These are phyloP conservation scores for Lycaena phlaeas DNA, from an alignment of 2,888 invertebrate species.

Conservation along the genomic window DNA sequence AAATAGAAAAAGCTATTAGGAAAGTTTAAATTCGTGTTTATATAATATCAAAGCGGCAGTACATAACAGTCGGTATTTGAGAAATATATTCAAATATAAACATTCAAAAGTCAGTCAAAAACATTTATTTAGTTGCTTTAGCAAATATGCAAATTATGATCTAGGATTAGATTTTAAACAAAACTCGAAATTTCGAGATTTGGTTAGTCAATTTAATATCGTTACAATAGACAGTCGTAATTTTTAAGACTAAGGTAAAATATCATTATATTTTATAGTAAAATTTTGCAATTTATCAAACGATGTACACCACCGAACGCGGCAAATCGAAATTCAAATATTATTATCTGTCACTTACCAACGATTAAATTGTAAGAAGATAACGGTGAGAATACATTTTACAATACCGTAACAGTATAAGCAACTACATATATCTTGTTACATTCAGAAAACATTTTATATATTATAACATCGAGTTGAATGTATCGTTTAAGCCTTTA, in stretches of 20 bases:
- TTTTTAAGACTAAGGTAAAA: not conserved
- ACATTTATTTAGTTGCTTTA: not conserved
- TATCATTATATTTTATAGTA: not conserved
- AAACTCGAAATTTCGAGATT: not conserved
- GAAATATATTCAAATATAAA: slow-evolving; percentile 12
- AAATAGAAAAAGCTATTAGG: slow-evolving; percentile 10
- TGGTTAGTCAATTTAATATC: too few relatives aligned
- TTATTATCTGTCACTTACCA: not conserved
- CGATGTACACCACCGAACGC: slow-evolving; percentile 1
- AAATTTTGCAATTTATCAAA: not conserved
- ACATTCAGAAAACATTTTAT: slow-evolving; percentile 5
- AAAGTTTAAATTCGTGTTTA: slow-evolving; percentile 7
- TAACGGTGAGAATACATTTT: slow-evolving; percentile 7
- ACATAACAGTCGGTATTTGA: slow-evolving; percentile 11
- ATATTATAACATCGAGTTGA: not conserved
- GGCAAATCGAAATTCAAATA: slow-evolving; percentile 1
- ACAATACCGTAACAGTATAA: slow-evolving; percentile 5
- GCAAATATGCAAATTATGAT: slow-evolving; percentile 3
- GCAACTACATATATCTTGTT: slow-evolving; percentile 3
- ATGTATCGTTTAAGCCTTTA: not conserved
- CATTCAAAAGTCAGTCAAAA: slow-evolving; percentile 7
- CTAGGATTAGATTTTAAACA: too few relatives aligned
- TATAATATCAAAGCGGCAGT: slow-evolving; percentile 14
- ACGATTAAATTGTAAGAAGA: slow-evolving; percentile 7
- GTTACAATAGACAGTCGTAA: not conserved